Conservation (phyloP, 2,888 invertebrate genomes). For the Troilus luridus region DNA sequence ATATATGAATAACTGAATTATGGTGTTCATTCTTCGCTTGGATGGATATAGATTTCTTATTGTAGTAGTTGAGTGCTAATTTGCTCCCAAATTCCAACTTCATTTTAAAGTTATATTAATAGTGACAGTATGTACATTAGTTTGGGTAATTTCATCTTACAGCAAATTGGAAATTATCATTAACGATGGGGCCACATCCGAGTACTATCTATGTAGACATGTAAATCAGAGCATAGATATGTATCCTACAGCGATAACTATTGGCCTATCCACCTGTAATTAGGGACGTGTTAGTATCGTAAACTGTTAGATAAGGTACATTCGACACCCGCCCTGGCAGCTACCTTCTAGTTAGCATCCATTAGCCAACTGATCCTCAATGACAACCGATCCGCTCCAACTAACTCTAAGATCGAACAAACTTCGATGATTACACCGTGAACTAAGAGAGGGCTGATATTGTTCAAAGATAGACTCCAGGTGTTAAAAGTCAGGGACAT, state of each 20-base stretch:
- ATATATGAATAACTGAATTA: too few relatives aligned
- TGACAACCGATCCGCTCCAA: neutral
- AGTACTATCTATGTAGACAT: neutral
- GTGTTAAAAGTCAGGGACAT: too few relatives aligned
- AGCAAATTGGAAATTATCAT: neutral
- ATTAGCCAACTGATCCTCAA: slow-evolving; percentile 14
- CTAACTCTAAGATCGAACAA: slow-evolving; percentile 14
- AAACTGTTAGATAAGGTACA: neutral
- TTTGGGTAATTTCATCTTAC: too few relatives aligned
- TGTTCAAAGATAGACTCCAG: neutral
- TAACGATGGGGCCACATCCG: neutral
- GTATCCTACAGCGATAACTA: neutral
- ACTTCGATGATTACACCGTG: neutral
- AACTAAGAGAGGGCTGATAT: neutral
- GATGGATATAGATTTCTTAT: too few relatives aligned
- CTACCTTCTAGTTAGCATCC: neutral
- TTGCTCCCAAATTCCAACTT: too few relatives aligned
- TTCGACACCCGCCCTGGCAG: neutral
- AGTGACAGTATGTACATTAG: too few relatives aligned
- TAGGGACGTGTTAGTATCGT: neutral
- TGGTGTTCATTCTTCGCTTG: too few relatives aligned
- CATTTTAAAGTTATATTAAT: too few relatives aligned
- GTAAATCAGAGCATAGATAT: neutral
- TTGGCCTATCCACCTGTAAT: slow-evolving; percentile 14
- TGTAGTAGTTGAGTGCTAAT: too few relatives aligned